Evolutionary conservation across 2,113 vertebrate species (phyloP).

Genomic region (Rhinichthys klamathensis): DNA sequence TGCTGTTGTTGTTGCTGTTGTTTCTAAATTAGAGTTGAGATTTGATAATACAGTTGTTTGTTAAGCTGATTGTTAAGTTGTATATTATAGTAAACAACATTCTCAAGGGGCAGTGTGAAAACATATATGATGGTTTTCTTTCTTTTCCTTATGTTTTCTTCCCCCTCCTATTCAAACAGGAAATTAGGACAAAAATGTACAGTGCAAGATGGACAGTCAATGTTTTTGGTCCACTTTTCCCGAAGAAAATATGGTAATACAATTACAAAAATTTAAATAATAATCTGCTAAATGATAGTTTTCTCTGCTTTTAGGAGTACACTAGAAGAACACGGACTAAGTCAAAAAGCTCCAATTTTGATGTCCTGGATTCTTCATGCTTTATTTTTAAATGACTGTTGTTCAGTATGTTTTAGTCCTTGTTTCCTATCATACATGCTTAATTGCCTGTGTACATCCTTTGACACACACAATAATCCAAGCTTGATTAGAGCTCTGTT

Average conservation of each 20-base stretch:
- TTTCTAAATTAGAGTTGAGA: constrained; percentile 54
- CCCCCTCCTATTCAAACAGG: neutral
- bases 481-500: constrained; percentile 57
- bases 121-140: constrained; percentile 32
- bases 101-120: constrained; percentile 33
- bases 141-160: neutral
- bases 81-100: constrained; percentile 44
- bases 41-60: constrained; percentile 45
- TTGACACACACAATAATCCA: constrained; percentile 50
- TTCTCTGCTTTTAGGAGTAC: neutral
- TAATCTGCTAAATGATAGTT: neutral
- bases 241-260: no score
- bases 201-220: neutral
- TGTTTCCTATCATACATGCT: constrained; percentile 18
- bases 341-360: neutral
- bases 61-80: constrained; percentile 50
- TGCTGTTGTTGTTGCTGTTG: constrained; percentile 28
- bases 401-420: neutral
- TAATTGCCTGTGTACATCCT: constrained; percentile 47
- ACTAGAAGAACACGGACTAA: neutral
- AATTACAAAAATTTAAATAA: neutral
- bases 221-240: neutral
- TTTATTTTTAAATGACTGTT: constrained; percentile 1
- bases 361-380: neutral
- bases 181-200: neutral